Conservation (phyloP, 2,797 vertebrate genomes). For the Pipistrellus pygmaeus region DNA sequence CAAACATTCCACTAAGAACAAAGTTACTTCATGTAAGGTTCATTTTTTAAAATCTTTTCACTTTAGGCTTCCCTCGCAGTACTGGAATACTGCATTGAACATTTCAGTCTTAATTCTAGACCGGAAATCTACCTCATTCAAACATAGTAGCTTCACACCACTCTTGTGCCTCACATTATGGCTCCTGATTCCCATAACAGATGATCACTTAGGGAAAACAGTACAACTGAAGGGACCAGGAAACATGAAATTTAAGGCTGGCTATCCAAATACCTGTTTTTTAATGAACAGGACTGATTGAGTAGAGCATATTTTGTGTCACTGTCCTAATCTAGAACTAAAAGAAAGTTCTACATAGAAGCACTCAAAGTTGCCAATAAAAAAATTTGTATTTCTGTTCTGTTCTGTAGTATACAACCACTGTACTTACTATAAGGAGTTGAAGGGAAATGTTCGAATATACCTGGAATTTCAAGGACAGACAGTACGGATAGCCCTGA, state of each 20-base stretch:
- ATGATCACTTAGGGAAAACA: not conserved
- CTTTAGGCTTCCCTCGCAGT: constrained; percentile 5
- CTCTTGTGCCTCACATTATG: not conserved
- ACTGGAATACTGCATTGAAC: constrained; percentile 42
- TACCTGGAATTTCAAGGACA: constrained; percentile 30
- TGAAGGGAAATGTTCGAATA: not conserved
- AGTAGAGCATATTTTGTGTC: constrained; percentile 7
- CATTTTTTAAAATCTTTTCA: constrained; percentile 60
- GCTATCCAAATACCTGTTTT: not conserved
- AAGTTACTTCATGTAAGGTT: constrained; percentile 31
- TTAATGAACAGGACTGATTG: not conserved
- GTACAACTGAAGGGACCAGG: not conserved
- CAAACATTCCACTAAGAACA: constrained; percentile 46
- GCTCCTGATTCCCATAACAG: not conserved
- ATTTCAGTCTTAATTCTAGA: constrained; percentile 35
- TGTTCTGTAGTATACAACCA: not conserved
- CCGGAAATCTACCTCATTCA: constrained; percentile 16
- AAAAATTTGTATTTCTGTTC: not conserved
- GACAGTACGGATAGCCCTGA: not conserved
- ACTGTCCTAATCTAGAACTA: not conserved
- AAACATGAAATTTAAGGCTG: constrained; percentile 28
- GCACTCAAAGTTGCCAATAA: not conserved
- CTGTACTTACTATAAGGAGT: not conserved
- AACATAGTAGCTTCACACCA: not conserved
- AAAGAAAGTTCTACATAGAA: constrained; percentile 54